Percentiles rank a stretch among this genome's conserved stretches.
phyloP scores from a whole-genome alignment of 2,888 invertebrate species.

The Dasypogon diadema region DNA sequence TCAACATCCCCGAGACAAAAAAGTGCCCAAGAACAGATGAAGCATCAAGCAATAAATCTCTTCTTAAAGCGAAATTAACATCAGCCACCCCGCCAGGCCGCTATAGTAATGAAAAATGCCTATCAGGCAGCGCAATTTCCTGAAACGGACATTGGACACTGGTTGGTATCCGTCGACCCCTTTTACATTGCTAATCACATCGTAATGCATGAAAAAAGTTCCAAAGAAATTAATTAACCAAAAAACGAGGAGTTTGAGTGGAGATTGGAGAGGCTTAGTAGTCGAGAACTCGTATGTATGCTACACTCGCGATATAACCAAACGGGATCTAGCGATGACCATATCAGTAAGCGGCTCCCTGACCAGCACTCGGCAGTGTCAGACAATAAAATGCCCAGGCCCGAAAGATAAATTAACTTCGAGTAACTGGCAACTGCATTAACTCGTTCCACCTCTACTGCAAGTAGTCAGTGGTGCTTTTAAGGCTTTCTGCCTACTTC shows the following conservation, averaged over 20 bases:
- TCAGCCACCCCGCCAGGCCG: constrained; percentile 42
- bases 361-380: constrained; percentile 43
- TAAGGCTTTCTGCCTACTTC: constrained; percentile 45
- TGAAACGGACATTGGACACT: constrained; percentile 27
- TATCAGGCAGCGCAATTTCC: not conserved
- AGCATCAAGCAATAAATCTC: constrained; percentile 48
- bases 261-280: constrained; percentile 5
- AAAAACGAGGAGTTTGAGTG: constrained; percentile 42
- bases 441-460: constrained; percentile 35
- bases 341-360: constrained; percentile 39
- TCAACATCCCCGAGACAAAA: constrained; percentile 18
- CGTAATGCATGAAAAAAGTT: constrained; percentile 28
- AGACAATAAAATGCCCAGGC: constrained; percentile 50
- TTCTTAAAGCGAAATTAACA: constrained; percentile 39
- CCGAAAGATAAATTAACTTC: constrained; percentile 45
- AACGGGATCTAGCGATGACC: constrained; percentile 46
- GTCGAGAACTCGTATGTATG: not conserved
- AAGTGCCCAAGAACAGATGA: constrained; percentile 36
- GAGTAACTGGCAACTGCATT: constrained; percentile 46
- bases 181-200: constrained; percentile 37
- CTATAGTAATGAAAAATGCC: constrained; percentile 14
- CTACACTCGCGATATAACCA: constrained; percentile 1
- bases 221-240: constrained; percentile 51
- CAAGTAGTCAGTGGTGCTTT: constrained; percentile 9
- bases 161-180: constrained; percentile 27